Percentiles rank a stretch among this genome's conserved stretches.
These are phyloP conservation scores for Nautilus pompilius DNA, from an alignment of 1,140 invertebrate genomes.

Conservation along the genomic window DNA sequence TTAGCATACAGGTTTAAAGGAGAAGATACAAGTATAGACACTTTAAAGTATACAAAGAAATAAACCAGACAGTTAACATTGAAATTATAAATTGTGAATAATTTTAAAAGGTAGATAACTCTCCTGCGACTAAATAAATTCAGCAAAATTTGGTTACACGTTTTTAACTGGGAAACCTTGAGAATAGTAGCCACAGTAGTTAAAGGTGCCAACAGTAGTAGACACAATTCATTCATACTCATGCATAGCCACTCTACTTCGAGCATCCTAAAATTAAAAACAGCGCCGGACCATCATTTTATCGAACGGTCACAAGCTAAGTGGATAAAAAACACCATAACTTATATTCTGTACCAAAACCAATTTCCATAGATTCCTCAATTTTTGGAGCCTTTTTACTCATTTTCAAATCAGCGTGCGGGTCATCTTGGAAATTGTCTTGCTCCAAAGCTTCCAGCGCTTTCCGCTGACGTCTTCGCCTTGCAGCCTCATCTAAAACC, in stretches of 20 bases:
- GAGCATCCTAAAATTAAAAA: background rate
- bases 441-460: constrained; percentile 91
- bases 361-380: constrained; percentile 72
- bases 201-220: background rate
- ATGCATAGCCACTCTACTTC: background rate
- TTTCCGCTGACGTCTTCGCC: constrained; percentile 80
- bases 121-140: too few relatives aligned
- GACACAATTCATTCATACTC: background rate
- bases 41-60: too few relatives aligned
- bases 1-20: too few relatives aligned
- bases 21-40: too few relatives aligned
- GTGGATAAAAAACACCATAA: too few relatives aligned
- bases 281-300: constrained; percentile 7
- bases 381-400: constrained; percentile 93
- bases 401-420: constrained; percentile 87
- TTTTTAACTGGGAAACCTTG: too few relatives aligned
- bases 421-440: constrained; percentile 97
- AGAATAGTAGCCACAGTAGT: background rate
- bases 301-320: too few relatives aligned
- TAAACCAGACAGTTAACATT: too few relatives aligned
- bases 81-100: too few relatives aligned
- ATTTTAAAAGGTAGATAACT: too few relatives aligned
- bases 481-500: constrained; percentile 83
- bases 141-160: too few relatives aligned
- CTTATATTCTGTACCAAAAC: too few relatives aligned